phyloP scores from a whole-genome alignment of 30 jellyfish, hydroid and myxozoan species.

The Sanderia malayensis region DNA sequence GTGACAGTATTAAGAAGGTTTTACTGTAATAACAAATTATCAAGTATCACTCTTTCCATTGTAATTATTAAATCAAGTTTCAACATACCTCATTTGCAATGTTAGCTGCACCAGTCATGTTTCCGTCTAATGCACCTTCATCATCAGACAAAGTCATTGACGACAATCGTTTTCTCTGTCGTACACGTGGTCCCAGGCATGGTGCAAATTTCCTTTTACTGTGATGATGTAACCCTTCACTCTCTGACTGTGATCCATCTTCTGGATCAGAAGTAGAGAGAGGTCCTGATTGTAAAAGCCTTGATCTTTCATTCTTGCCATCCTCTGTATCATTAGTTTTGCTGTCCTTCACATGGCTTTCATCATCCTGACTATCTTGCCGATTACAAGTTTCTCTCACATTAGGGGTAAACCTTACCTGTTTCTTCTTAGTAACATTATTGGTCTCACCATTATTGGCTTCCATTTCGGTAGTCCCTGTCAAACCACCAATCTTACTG shows the following conservation, averaged over 20 bases:
- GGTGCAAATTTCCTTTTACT: conserved; percentile 50
- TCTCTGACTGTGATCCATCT: conserved; percentile 62
- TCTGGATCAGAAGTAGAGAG: conserved; percentile 34
- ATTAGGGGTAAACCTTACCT: background rate
- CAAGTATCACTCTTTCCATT: background rate
- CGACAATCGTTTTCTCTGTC: conserved; percentile 59
- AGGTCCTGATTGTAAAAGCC: background rate
- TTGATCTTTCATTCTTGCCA: too few relatives aligned
- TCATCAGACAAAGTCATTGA: conserved; percentile 46
- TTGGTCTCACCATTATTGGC: background rate
- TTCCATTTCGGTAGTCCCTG: background rate
- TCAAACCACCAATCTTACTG: too few relatives aligned
- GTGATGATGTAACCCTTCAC: conserved; percentile 56
- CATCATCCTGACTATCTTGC: background rate
- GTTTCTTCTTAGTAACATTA: background rate
- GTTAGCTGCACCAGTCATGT: background rate
- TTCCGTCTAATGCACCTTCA: conserved; percentile 23
- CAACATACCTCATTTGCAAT: background rate
- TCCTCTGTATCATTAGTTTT: conserved; percentile 3
- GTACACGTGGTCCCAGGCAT: conserved; percentile 55
- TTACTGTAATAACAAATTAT: background rate
- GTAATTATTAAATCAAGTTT: background rate
- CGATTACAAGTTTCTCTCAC: too few relatives aligned
- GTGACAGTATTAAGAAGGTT: background rate
- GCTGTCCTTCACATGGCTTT: background rate